Evolutionary conservation across 1,140 invertebrate species (phyloP), one percentile per base, ranked within the genome.

Genomic region (Eufriesea mexicana): DNA sequence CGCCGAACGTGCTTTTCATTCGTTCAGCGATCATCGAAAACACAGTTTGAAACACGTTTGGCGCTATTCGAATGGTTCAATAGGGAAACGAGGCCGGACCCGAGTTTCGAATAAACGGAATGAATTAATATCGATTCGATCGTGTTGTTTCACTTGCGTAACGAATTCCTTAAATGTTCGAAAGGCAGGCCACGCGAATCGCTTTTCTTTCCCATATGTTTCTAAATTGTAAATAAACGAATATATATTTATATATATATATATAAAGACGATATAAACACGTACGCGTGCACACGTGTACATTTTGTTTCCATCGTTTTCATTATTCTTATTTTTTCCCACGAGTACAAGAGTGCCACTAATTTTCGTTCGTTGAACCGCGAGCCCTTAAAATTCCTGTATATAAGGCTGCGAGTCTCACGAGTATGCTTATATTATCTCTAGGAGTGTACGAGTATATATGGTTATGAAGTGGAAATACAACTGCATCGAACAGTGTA

Each of bases 31-130:
- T 88, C 74, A 84, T 85, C 74, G 86, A 67, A 87, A 82, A 83
- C 78, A 87, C 84, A 49, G 57, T 77, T 78, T 68, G 49, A 67
- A 79, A 87, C 86, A 86, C 85, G 67, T 82, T 86, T 83, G 72
- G 23, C 51, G 64, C 67, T 71, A 55, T 76, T 66, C 75, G 66
- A 79, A 84, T 49, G 82, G 74, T 70, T 84, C 78, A 66, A 87
- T 84, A 80, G 74, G 76, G 72, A 86, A 87, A 87, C 74, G 70
- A 78, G 70, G 79, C 70, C 61, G 67, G 68, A 76, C 64, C n/a
- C 82, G 51, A 59, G 28, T 47, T 66, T 62, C 35, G 54, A 51
- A 81, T 51, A 64, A 49, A 18, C 62, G 57, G 51, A 75, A 87
- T 79, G 78, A 87, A 88, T 87, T 88, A 80, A 84, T 81, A 76